Evolutionary conservation across 2,888 invertebrate species (phyloP).

Genomic region (Cylloceria caligata): DNA sequence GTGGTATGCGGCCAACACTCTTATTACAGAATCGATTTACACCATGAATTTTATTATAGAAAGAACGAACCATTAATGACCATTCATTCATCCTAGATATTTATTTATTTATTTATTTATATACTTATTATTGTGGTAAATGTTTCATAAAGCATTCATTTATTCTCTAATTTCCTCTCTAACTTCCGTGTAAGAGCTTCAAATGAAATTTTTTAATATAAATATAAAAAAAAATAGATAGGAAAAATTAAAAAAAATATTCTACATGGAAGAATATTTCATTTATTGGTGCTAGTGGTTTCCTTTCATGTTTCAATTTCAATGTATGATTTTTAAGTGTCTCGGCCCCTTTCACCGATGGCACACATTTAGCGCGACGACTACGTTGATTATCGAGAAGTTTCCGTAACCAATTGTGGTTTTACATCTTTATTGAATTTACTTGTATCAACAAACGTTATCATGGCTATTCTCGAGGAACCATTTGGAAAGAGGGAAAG

Average conservation of each 20-base stretch:
- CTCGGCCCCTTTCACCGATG: not conserved
- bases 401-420: slow-evolving; percentile 5
- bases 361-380: not conserved
- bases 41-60: not conserved
- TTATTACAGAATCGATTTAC: slow-evolving; percentile 16
- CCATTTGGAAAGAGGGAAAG: not conserved
- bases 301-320: too few relatives aligned
- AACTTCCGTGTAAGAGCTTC: too few relatives aligned
- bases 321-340: too few relatives aligned
- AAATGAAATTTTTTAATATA: too few relatives aligned
- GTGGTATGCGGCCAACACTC: not conserved
- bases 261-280: too few relatives aligned
- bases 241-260: too few relatives aligned
- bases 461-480: not conserved
- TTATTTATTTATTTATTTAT: not conserved
- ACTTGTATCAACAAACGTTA: slow-evolving; percentile 12
- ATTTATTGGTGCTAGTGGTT: too few relatives aligned
- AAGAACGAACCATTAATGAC: not conserved
- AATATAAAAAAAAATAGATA: not conserved
- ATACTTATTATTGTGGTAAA: too few relatives aligned
- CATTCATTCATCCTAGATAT: not conserved
- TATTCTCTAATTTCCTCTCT: too few relatives aligned
- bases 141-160: too few relatives aligned
- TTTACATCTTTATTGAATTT: slow-evolving; percentile 6
- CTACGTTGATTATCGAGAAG: slow-evolving; percentile 1